Base-by-base conservation (phyloP, 1,140 invertebrate genomes). In the Drosophila bipectinata region DNA sequence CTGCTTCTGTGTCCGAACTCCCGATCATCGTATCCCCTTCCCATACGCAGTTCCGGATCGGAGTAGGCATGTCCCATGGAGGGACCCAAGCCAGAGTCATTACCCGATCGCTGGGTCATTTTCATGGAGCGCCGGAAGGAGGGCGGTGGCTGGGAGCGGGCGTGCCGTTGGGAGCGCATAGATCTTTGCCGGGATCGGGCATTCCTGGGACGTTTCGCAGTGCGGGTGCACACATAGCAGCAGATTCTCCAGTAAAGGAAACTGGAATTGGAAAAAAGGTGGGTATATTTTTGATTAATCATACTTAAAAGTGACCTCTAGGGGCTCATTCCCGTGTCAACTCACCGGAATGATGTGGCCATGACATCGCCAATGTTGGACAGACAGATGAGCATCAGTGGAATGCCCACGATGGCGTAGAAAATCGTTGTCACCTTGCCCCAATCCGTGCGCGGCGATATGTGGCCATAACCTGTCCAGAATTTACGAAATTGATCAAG, bases 301-400 rank as follows among this genome's bases (percentile, higher is more conserved):
- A 15, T 15, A 44, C 6, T 44, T 7, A 44, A 15, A 15, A 44
- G 6, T 18, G 15, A 44, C 41, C 41, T 44, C n/a, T 5, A 1
- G n/a, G n/a, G 14, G 41, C 41, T 8, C 41, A 44, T 44, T 12
- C 41, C 41, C 41, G 10, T 55, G n/a, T 18, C 26, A 66, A 79
- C 73, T 89, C 91, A 95, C 95, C 95, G 94, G 92, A 98, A 98
- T 32, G 97, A 97, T 54, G 97, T 96, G 6, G 98, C 97, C 96
- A 99, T 97, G 55, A 98, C 95, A 91, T 98, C 97, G n/a, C 98
- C 98, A 67, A 99, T 98, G 90, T 98, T 98, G 39, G 97, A 98
- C 30, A 99, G 93, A 79, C 97, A 98, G 3, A 99, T 94, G 55
- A 99, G 94, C 96, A 98, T 98, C 55, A 99, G 92, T 0, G 98